Base-by-base conservation (phyloP, 1,140 invertebrate species). In the Drosophila sturtevanti region DNA sequence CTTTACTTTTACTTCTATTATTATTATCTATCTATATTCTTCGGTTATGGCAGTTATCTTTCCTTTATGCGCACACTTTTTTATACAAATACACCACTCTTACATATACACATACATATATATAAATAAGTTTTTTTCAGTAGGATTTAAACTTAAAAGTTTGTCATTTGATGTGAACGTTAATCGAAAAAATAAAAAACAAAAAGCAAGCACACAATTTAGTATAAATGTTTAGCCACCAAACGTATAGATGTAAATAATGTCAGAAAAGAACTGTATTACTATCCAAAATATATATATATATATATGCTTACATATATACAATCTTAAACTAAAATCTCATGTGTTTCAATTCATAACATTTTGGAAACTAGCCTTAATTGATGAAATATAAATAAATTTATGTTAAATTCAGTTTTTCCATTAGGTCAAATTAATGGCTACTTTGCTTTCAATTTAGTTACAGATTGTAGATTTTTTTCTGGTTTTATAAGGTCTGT, bases 41-140 rank as follows among this genome's bases (percentile, higher is more conserved):
- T 68, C 54, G 82, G 82, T 86, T 87, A 87, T 82, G 82, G 84
- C 75, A 82, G 71, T 54, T 81, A 75, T 64, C 68, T 60, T 63
- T 21, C 14, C 9, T 35, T 21, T 51, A 78, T 44, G 70, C 34
- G 63, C 44, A 63, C 37, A 62, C 22, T 63, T 72, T 58, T 66
- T 55, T 44, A 69, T 61, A 60, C 58, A 67, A 68, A 63, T 55
- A 21, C 21, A 71, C 41, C 59, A 75, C 63, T 62, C 52, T 48
- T 44, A 54, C 7, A 27, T 54, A 14, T 54, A 24, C 9, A 31
- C n/a, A 4, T 54, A 11, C 14, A 16, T 11, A 64, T 38, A 58
- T 55, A 67, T 65, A 69, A 68, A 18, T 60, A 44, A 71, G 38
- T 34, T 34, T 71, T 60, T 44, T 58, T 51, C 58, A 52, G 66